Evolutionary conservation across 2,888 invertebrate species (phyloP), one percentile per base, ranked within the genome.

Genomic region (Nesidiocoris tenuis): DNA sequence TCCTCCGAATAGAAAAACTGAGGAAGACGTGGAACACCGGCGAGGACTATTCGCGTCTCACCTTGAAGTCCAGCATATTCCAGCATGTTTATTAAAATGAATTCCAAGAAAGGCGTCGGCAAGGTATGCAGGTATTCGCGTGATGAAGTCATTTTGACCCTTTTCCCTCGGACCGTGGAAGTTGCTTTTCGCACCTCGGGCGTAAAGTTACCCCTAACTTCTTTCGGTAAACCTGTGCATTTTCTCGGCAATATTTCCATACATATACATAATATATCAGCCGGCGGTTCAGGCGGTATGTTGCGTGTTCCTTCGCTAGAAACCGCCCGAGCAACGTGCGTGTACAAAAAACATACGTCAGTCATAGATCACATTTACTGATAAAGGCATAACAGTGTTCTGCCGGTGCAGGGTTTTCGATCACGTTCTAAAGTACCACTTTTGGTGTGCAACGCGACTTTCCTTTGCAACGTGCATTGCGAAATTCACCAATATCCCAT

Each of bases 91-190:
- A 70, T 70, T 59, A 70, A 70, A 70, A 70, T 70, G 70, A 70
- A 70, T 70, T 70, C 70, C 70, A 70, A 12, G 5, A 12, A 39
- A 39, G 12, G 39, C 39, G 39, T 39, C 12, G 39, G 39, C 5
- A 39, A 39, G 70, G 70, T 57, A 70, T 70, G 70, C 70, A 57
- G 70, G 70, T 70, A 70, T 70, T 70, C 70, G 70, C 70, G 70
- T 70, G 70, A 70, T 70, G 70, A 70, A 70, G 70, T 70, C 70
- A 59, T 70, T 67, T 70, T 39, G 25, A 39, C 25, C 7, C 25
- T 65, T 65, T 63, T 65, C 39, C 65, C 39, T 65, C 39, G 39
- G 12, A 39, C 39, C 39, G 39, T 3, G 39, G 39, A 39, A 39
- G 39, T n/a, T n/a, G n/a, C 5, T 39, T 39, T 39, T 39, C 39